Base-by-base conservation (phyloP, 2,797 vertebrate genomes). In the Falco novaeseelandiae region DNA sequence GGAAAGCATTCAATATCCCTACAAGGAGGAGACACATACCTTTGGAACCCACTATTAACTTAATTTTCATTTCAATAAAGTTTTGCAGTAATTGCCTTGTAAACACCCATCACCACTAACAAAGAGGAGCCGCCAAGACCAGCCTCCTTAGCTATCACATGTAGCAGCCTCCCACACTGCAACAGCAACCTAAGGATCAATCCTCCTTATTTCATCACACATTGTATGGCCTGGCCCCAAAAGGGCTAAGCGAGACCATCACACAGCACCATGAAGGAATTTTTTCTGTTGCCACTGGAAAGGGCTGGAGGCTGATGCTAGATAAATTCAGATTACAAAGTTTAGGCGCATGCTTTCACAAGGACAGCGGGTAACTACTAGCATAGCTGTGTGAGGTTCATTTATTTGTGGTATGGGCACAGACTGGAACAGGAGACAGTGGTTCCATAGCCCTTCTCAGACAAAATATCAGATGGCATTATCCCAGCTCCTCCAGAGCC, bases 171-270 rank as follows among this genome's bases (percentile, higher is more conserved):
- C 36, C 42, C 6, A 55, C 32, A 20, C 6, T 14, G 27, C 48
- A 66, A 61, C 4, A 55, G 20, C 46, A 61, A 70, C 8, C 25
- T 44, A 18, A 63, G 15, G 22, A 74, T 19, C 51, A 90, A 51
- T 4, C 26, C 10, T 5, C 11, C 16, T 67, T 1, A 0, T 36
- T 67, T 61, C 71, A 78, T 13, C 18, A 14, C 1, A 1, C 10
- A 1, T 19, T 19, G 12, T 32, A 57, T 1, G 1, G 29, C n/a
- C 42, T 21, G 11, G 21, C 9, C 26, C 20, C 3, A 0, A 63
- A 70, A 54, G 14, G 30, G 44, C 57, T 63, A 48, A 54, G 30
- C 0, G 0, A 49, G 32, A 65, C 18, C 2, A 0, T 49, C 34
- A 70, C 38, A 27, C 9, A 59, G 40, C 32, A 80, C 14, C 57